phyloP scores from a whole-genome alignment of 2,797 vertebrate species.

The Crypturellus tataupa region DNA sequence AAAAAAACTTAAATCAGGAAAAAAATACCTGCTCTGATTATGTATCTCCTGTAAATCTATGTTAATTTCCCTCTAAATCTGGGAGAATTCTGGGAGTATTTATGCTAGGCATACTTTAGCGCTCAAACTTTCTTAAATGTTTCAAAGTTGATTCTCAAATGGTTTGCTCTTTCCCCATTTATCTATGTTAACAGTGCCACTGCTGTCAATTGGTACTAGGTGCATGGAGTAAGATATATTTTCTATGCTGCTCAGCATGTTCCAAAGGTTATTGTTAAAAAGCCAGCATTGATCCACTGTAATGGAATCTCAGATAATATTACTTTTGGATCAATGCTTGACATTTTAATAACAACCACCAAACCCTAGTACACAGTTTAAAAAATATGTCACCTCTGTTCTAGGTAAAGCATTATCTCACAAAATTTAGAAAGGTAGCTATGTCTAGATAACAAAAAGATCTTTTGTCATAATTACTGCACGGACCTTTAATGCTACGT shows the following conservation, averaged over 20 bases:
- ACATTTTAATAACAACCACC: constrained; percentile 26
- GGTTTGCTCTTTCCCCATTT: background rate
- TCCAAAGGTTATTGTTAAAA: constrained; percentile 37
- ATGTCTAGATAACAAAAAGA: background rate
- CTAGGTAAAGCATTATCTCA: background rate
- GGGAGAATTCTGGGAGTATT: background rate
- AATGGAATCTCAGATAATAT: constrained; percentile 34
- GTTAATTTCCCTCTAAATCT: background rate
- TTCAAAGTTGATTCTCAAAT: background rate
- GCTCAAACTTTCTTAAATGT: background rate
- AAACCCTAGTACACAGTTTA: background rate
- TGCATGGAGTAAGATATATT: background rate
- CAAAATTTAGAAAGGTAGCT: background rate
- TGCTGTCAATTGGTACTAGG: background rate
- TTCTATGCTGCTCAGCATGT: background rate
- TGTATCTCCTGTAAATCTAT: background rate
- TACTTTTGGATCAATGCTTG: constrained; percentile 8
- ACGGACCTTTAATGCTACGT: background rate
- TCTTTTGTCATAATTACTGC: background rate
- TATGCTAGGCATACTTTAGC: background rate
- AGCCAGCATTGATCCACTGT: constrained; percentile 3
- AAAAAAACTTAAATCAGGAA: background rate
- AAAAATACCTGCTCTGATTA: background rate
- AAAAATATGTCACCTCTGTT: background rate
- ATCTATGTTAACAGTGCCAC: background rate